Conservation (phyloP, 1,140 invertebrate species). For the Sarcophaga bullata region DNA sequence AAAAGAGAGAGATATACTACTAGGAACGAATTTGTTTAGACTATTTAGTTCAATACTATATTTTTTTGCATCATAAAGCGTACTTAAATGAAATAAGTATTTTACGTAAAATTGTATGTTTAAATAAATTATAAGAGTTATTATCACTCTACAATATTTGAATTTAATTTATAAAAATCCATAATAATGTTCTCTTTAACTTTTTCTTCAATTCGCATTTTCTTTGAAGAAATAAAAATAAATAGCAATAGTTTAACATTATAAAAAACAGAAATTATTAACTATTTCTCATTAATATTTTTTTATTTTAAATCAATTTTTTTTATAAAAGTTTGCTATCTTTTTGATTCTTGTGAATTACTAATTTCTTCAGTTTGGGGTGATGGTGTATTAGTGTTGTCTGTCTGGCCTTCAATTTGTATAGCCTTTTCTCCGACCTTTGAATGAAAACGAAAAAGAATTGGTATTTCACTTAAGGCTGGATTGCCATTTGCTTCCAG, state of each 20-base stretch:
- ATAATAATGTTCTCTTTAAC: slow-evolving; percentile 8
- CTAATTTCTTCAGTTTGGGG: not conserved
- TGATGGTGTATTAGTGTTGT: slow-evolving; percentile 14
- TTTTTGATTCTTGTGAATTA: not conserved
- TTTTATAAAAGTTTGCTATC: slow-evolving; percentile 8
- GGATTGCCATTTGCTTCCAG: slow-evolving; percentile 83
- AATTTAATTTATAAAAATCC: not conserved
- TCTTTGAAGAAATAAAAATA: slow-evolving; percentile 13
- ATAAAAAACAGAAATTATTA: not conserved
- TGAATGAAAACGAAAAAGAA: slow-evolving; percentile 78
- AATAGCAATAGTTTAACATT: slow-evolving; percentile 9
- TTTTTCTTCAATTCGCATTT: not conserved
- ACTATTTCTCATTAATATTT: slow-evolving; percentile 17
- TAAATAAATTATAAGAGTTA: not conserved
- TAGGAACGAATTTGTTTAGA: not conserved
- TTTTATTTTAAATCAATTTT: slow-evolving; percentile 1
- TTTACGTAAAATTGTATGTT: not conserved
- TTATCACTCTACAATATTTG: slow-evolving; percentile 16
- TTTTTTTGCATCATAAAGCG: not conserved
- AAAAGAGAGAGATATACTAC: too few species aligned
- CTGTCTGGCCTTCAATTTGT: slow-evolving; percentile 37
- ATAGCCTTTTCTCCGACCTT: slow-evolving; percentile 49
- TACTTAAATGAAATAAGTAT: slow-evolving; percentile 19
- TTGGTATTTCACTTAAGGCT: slow-evolving; percentile 76
- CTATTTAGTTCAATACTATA: not conserved